A percentile compares a stretch with the other conserved stretches of the same genome.
Conservation (phyloP, 2,888 invertebrate genomes). For the Matsumyia berberina region DNA sequence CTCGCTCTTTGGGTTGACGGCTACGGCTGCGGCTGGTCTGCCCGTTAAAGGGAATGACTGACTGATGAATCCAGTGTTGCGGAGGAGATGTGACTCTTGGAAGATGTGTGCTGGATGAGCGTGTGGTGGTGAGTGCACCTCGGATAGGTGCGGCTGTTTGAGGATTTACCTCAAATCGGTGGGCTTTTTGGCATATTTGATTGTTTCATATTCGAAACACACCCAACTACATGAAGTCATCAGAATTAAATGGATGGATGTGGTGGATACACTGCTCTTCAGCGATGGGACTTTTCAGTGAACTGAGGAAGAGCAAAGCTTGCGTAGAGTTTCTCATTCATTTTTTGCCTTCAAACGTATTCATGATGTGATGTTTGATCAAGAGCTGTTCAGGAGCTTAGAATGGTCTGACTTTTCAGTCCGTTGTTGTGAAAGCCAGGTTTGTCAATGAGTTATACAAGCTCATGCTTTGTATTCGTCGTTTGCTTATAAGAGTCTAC, state of each 20-base stretch:
- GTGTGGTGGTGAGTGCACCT: slow-evolving; percentile 34
- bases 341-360: too few relatives aligned
- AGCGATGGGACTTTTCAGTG: not conserved
- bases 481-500: too few relatives aligned
- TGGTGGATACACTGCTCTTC: not conserved
- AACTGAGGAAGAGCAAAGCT: too few relatives aligned
- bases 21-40: slow-evolving; percentile 67
- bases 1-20: slow-evolving; percentile 51
- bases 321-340: too few relatives aligned
- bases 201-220: slow-evolving; percentile 35
- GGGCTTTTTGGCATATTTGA: slow-evolving; percentile 46
- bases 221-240: slow-evolving; percentile 61
- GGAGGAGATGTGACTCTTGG: slow-evolving; percentile 24
- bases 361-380: too few relatives aligned
- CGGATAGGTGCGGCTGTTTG: slow-evolving; percentile 60
- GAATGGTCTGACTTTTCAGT: too few relatives aligned
- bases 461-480: too few relatives aligned
- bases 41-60: slow-evolving; percentile 67
- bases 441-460: too few relatives aligned
- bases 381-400: too few relatives aligned
- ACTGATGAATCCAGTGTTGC: slow-evolving; percentile 32
- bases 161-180: slow-evolving; percentile 63
- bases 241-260: slow-evolving; percentile 7
- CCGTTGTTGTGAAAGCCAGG: too few relatives aligned
- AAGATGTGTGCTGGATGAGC: slow-evolving; percentile 29